Base-by-base conservation (phyloP, 2,888 invertebrate species). In the Acrobeloides nanus region DNA sequence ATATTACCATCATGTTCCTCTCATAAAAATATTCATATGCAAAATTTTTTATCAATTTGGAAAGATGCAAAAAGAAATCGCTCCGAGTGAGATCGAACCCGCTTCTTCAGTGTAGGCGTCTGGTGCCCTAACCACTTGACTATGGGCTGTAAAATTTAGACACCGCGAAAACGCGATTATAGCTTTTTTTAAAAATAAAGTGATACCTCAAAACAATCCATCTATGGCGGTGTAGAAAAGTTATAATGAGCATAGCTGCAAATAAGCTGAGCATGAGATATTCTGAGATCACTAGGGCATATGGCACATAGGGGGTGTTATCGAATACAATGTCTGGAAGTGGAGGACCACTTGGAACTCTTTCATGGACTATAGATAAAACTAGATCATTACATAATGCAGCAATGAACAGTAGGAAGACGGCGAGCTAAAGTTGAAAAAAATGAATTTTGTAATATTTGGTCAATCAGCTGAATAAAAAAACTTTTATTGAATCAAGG, bases 301-400 rank as follows among this genome's bases (percentile, higher is more conserved):
- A 86, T 73, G 84, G 84, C 44, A 72, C 72, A 61, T 82, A 68
- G 49, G 79, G 79, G 55, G 87, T 81, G 74, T 84, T 82, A 76
- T 86, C 85, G 65, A 89, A 81, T 70, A 87, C 81, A 59, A 86
- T 80, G 77, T 89, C 89, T 47, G 85, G 85, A 64, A 89, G 82
- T 45, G 88, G 88, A 49, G 81, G 80, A 71, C 84, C 83, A 6
- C 78, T 84, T 38, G 89, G 89, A 62, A 89, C 82, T 60, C 84
- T 81, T 75, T 89, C 88, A 78, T 89, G 89, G 52, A 87, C 84
- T 74, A 86, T 77, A 61, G 87, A 85, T 68, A 89, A 80, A 46
- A 66, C 63, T 27, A 72, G 51, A 35, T 64, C 67, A 43, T 72
- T 72, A 38, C 49, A 46, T 3, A 60, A 45, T 1, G 62, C 72